Percentiles rank a stretch among this genome's conserved stretches.
Conservation (phyloP, 2,888 invertebrate genomes). For the Camptogramma bilineatum region DNA sequence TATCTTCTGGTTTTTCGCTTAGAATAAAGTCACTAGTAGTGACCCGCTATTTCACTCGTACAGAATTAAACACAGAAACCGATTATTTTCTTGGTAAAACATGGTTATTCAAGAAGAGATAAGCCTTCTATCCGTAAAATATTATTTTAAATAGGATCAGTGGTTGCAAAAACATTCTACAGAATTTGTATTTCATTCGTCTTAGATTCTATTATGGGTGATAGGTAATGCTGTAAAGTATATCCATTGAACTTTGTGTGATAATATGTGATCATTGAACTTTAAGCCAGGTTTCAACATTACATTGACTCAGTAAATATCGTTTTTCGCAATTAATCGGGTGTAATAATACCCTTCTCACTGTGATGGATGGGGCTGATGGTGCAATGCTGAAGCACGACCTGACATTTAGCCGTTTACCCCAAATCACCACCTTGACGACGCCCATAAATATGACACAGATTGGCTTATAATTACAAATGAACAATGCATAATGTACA, state of each 20-base stretch:
- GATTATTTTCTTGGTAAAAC: no score
- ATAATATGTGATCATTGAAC: constrained; percentile 32
- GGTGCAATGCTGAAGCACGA: constrained; percentile 33
- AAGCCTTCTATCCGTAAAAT: no score
- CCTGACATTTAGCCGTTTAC: constrained; percentile 36
- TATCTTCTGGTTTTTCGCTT: constrained; percentile 22
- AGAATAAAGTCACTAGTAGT: constrained; percentile 4
- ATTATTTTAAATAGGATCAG: no score
- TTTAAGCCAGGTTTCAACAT: constrained; percentile 36
- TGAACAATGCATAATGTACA: constrained; percentile 9
- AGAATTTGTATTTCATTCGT: no score
- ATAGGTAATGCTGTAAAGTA: background rate
- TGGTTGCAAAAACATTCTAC: no score
- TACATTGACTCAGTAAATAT: constrained; percentile 43
- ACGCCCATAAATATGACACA: constrained; percentile 49
- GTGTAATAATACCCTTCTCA: constrained; percentile 56
- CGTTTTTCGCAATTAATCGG: constrained; percentile 50
- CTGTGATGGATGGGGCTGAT: constrained; percentile 55
- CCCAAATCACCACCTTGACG: constrained; percentile 44
- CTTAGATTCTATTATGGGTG: background rate
- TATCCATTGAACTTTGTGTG: constrained; percentile 13
- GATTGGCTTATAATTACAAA: constrained; percentile 51
- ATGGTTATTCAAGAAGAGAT: no score
- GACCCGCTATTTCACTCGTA: background rate
- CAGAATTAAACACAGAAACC: no score